Conservation (phyloP, 92 coral and sea anemone species). For the Palythoa grandiflora region DNA sequence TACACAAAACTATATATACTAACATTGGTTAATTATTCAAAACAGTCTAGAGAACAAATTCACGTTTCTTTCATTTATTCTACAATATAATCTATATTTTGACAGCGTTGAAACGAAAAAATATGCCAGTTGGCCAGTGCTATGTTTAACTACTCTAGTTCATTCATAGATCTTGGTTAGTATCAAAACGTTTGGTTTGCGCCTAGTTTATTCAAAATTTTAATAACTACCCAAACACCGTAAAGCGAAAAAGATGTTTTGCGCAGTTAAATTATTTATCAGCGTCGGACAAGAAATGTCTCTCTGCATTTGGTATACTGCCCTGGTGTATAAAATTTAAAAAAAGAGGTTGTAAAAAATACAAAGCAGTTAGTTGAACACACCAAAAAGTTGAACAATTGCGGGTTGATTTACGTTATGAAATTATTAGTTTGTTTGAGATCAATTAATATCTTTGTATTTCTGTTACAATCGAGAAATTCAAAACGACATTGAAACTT, state of each 20-base stretch:
- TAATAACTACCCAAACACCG: neutral
- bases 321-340: no score
- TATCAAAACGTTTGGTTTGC: neutral
- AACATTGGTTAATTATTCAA: neutral
- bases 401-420: no score
- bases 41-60: conserved; percentile 3
- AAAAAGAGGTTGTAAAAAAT: no score
- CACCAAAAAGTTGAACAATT: no score
- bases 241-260: conserved; percentile 1
- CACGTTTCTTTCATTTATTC: neutral
- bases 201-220: neutral
- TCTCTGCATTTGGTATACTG: no score
- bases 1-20: neutral
- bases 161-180: neutral
- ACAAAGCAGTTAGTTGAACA: no score
- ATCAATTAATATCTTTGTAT: no score
- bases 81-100: neutral
- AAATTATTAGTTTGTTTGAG: no score
- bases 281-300: neutral
- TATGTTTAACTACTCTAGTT: neutral
- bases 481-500: no score
- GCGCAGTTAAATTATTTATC: neutral
- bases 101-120: neutral
- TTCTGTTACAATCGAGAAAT: no score
- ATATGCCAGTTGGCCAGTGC: no score